Conservation (phyloP, 2,888 invertebrate genomes). For the Drepana falcataria region DNA sequence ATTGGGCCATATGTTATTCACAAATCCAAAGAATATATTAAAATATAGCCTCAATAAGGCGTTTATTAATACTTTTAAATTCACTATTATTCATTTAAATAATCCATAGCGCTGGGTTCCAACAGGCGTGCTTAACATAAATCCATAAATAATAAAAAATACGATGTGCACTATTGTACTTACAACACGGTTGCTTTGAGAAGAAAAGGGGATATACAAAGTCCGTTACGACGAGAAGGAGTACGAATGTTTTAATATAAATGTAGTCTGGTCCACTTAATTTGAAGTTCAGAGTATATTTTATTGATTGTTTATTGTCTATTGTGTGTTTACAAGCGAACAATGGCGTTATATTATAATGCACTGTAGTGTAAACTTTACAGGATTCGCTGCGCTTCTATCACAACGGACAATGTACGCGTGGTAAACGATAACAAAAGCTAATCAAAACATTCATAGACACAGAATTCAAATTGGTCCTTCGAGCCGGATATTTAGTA, state of each 20-base stretch:
- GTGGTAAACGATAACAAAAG: neutral
- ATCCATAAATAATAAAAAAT: neutral
- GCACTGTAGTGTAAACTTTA: neutral
- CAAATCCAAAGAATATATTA: too few relatives aligned
- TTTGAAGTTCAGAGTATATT: neutral
- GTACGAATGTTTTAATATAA: neutral
- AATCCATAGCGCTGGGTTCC: neutral
- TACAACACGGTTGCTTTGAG: neutral
- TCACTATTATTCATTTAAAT: neutral
- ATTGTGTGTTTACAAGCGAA: neutral
- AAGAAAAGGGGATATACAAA: neutral
- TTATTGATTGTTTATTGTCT: neutral
- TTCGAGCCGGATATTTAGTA: constrained; percentile 15
- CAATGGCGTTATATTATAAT: neutral
- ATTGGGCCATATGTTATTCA: too few relatives aligned
- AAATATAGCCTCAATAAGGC: too few relatives aligned
- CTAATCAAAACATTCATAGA: neutral
- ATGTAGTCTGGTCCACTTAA: neutral
- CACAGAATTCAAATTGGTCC: constrained; percentile 13
- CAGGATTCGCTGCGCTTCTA: neutral
- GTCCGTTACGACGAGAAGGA: neutral
- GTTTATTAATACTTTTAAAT: neutral
- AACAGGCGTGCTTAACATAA: neutral
- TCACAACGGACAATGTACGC: constrained; percentile 5
- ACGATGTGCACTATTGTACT: constrained; percentile 1